phyloP scores from a whole-genome alignment of 1,140 invertebrate species.

The Dermatophagoides farinae region DNA sequence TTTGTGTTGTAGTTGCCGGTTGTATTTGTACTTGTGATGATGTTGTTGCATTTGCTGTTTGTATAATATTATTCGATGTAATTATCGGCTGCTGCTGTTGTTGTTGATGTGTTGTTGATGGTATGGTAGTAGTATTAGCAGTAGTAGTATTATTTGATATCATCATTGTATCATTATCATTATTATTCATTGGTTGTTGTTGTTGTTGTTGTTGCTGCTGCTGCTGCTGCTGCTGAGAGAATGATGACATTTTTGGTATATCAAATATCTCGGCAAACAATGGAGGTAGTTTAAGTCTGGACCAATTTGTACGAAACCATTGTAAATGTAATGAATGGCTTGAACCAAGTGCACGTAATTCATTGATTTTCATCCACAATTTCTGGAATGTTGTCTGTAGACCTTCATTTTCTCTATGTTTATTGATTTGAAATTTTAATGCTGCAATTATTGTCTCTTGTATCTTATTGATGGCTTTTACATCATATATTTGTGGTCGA shows the following conservation, averaged over 20 bases:
- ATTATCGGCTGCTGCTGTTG: background rate
- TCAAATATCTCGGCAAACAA: constrained; percentile 93
- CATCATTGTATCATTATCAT: too few species aligned
- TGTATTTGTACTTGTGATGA: too few species aligned
- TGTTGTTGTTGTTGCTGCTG: background rate
- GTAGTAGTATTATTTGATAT: too few species aligned
- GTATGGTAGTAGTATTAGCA: constrained; percentile 55
- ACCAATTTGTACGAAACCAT: constrained; percentile 77
- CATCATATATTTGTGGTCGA: constrained; percentile 48
- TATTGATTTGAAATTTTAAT: constrained; percentile 46
- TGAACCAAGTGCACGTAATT: constrained; percentile 55
- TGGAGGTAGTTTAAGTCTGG: constrained; percentile 51
- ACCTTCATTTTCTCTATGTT: constrained; percentile 30
- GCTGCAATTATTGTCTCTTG: constrained; percentile 68
- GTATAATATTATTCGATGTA: background rate
- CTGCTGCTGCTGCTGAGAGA: background rate
- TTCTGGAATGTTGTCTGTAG: constrained; percentile 39
- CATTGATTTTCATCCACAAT: constrained; percentile 47
- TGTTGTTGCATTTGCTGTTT: too few species aligned
- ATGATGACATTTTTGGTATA: constrained; percentile 39
- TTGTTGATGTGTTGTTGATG: background rate
- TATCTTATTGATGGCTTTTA: constrained; percentile 52
- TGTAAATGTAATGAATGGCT: constrained; percentile 63
- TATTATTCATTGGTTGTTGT: background rate
- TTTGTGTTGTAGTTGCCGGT: background rate